Base-by-base conservation (phyloP, 92 coral and sea anemone genomes). In the Bergia sp. region DNA sequence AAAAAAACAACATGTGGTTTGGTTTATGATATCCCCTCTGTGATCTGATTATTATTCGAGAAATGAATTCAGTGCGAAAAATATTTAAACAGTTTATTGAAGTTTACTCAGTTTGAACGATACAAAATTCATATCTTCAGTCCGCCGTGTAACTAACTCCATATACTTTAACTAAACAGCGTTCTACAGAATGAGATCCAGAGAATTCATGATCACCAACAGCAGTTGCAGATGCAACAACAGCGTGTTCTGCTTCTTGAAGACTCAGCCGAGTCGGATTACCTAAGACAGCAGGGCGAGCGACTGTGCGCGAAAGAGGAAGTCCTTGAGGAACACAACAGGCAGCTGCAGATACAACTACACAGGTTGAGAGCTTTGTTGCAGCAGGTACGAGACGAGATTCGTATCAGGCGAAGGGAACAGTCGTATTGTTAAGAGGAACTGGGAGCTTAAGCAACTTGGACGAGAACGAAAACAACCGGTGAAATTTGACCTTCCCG, bases 291-390 rank as follows among this genome's bases (percentile, higher is more conserved):
- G 69, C 90, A 96, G 47, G 91, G 93, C 86, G 97, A 97, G 89
- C 95, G 99, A 6, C 95, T 97, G 75, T 86, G 89, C 66, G 99
- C 99, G 1, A 93, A 98, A 37, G 98, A 97, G 83, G 99, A 97
- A 89, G 98, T 97, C 10, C 92, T 97, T 4, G 98, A 97, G 91
- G 98, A 95, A 40, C 99, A 97, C 82, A 97, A 97, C 61, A 92
- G 90, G 23, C 99, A 96, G 89, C 93, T 97, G 43, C 97, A 94
- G 91, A 94, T 94, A 15, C 99, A 97, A 85, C 97, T 97, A 16
- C 87, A 91, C 73, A 95, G 95, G 58, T 88, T 97, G 5, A 93
- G 96, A 82, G 87, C 88, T 41, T 84, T 95, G 85, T 77, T 97
- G 43, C 93, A 97, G 79, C 98, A 97, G 99, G 99, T 97, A 97